phyloP scores from a whole-genome alignment of 2,113 vertebrate genomes.

The Lepisosteus oculatus region DNA sequence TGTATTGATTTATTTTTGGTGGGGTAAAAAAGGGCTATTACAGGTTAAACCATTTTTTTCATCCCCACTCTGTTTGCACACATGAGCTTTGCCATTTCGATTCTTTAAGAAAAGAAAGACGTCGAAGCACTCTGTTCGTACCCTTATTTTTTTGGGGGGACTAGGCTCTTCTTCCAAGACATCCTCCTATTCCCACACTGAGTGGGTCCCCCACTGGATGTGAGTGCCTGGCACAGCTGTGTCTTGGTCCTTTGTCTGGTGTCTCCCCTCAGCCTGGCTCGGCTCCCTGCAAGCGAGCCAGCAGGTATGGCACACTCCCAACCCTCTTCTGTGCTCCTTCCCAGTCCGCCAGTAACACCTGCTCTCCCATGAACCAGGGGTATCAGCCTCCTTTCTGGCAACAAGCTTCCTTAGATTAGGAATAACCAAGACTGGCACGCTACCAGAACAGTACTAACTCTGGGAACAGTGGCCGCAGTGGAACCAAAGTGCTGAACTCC shows the following conservation, averaged over 20 bases:
- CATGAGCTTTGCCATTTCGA: neutral
- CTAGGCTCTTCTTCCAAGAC: neutral
- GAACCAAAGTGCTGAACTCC: neutral
- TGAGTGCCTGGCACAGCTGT: neutral
- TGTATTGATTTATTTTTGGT: constrained; percentile 37
- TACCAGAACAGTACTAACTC: neutral
- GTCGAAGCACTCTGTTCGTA: neutral
- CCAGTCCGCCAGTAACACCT: constrained; percentile 31
- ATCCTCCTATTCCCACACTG: neutral
- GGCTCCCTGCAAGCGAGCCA: constrained; percentile 34
- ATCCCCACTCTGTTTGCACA: neutral
- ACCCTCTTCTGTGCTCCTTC: constrained; percentile 32
- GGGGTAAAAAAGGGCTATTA: too few species aligned
- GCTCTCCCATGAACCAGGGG: constrained; percentile 31
- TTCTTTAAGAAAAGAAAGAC: neutral
- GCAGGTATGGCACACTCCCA: constrained; percentile 57
- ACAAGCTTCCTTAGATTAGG: constrained; percentile 9
- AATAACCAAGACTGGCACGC: constrained; percentile 11
- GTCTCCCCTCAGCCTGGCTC: neutral
- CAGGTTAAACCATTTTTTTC: too few species aligned
- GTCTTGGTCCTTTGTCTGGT: neutral
- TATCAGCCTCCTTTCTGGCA: constrained; percentile 38
- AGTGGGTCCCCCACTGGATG: constrained; percentile 2
- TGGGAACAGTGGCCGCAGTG: neutral
- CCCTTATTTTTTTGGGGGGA: neutral